Evolutionary conservation across 1,140 invertebrate species (phyloP).

Genomic region (Eurosta solidaginis): DNA sequence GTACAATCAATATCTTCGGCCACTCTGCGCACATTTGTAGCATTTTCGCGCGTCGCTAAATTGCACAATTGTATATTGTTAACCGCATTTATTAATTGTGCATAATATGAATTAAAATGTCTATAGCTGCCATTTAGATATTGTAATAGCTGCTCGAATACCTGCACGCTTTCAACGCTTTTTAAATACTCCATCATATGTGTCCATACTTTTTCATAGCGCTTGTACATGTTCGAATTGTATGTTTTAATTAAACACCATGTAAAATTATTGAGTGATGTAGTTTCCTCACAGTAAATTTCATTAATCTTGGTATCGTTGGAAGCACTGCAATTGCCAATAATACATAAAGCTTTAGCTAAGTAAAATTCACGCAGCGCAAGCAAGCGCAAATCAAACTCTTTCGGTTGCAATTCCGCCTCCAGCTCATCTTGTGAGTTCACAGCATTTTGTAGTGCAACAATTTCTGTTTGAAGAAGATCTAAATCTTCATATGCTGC

Average conservation of each 20-base stretch:
- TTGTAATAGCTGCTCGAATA: conserved; percentile 36
- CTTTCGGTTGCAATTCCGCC: background rate
- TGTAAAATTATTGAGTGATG: conserved; percentile 39
- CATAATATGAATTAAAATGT: conserved; percentile 43
- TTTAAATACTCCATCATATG: conserved; percentile 30
- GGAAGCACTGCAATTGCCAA: background rate
- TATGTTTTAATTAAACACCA: conserved; percentile 43
- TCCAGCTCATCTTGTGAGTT: background rate
- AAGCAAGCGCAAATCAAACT: background rate
- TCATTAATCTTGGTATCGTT: background rate
- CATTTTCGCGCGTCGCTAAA: conserved; percentile 42
- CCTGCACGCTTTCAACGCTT: background rate
- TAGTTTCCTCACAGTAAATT: conserved; percentile 44
- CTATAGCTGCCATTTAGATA: conserved; percentile 44
- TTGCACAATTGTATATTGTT: conserved; percentile 46
- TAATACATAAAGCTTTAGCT: background rate
- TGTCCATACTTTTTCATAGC: conserved; percentile 33
- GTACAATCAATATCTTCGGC: conserved; percentile 40
- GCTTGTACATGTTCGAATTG: conserved; percentile 13
- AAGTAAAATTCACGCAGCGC: conserved; percentile 33
- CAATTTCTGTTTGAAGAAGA: background rate
- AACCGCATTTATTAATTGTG: conserved; percentile 37
- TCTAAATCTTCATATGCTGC: background rate
- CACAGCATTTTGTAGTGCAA: background rate
- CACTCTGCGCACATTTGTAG: conserved; percentile 28